These are phyloP conservation scores for Bombus ignitus DNA, from an alignment of 1,140 invertebrate species.

Conservation along the genomic window DNA sequence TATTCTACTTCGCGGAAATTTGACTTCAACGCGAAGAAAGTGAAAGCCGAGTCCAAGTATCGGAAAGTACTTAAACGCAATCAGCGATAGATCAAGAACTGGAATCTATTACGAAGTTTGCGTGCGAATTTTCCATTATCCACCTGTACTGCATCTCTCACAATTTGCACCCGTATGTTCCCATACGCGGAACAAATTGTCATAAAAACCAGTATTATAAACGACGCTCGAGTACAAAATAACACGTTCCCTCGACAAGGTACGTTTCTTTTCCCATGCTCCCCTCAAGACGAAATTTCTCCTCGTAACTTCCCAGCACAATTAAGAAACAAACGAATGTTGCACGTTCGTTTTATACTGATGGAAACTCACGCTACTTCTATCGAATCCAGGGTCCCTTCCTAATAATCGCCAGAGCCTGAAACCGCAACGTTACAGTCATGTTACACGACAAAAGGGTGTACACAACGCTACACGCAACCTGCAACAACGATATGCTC, in stretches of 20 bases:
- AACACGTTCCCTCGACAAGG: neutral
- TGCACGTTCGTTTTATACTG: neutral
- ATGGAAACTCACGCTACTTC: neutral
- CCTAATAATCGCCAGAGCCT: neutral
- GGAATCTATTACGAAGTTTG: too few species aligned
- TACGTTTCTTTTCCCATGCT: neutral
- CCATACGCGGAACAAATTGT: neutral
- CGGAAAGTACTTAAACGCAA: neutral
- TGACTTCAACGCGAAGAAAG: neutral
- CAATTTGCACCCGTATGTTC: neutral
- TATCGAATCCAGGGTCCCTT: neutral
- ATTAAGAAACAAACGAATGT: constrained; percentile 19
- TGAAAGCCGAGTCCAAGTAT: neutral
- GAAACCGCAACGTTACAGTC: constrained; percentile 2
- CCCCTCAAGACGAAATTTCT: neutral
- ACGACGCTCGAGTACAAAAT: neutral
- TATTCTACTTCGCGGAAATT: neutral
- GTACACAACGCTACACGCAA: neutral
- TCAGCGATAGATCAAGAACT: neutral
- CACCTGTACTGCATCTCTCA: too few species aligned
- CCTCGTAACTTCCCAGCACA: neutral
- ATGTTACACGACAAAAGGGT: neutral
- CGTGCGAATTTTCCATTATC: neutral
- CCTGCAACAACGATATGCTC: neutral
- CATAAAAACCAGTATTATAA: neutral